These are phyloP conservation scores for Tadarida brasiliensis DNA, from an alignment of 2,797 vertebrate species.

Conservation along the genomic window DNA sequence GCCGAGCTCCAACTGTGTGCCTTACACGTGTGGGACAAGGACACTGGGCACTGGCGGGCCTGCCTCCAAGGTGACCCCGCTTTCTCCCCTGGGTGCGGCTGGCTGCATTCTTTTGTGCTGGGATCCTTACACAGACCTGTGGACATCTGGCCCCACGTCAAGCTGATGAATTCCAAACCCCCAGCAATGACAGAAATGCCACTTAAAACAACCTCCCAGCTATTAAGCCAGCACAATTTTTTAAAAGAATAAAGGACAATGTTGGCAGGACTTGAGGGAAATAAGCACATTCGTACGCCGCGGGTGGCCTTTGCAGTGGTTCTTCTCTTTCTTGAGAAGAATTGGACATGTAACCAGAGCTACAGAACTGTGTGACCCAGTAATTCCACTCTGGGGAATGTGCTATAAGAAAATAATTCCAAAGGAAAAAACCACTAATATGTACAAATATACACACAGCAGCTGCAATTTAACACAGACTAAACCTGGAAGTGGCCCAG, in stretches of 20 bases:
- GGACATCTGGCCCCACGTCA: not conserved
- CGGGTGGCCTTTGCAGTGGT: not conserved
- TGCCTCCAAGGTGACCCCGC: not conserved
- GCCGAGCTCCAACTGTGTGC: not conserved
- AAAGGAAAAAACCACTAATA: not conserved
- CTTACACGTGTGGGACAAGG: accelerated
- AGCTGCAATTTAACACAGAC: not conserved
- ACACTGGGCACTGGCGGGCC: accelerated
- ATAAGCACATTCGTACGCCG: not conserved
- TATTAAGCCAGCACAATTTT: constrained; percentile 17
- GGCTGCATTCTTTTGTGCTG: not conserved
- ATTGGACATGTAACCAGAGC: not conserved
- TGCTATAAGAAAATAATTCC: not conserved
- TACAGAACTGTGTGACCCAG: not conserved
- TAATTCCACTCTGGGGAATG: not conserved
- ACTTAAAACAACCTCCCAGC: constrained; percentile 48
- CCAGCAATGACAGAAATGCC: constrained; percentile 56
- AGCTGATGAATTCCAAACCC: constrained; percentile 18
- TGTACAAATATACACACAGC: not conserved
- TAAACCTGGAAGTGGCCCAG: not conserved
- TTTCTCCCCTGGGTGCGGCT: not conserved
- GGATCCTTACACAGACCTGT: not conserved
- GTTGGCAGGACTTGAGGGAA: constrained; percentile 60
- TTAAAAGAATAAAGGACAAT: constrained; percentile 48
- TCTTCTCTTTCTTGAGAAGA: constrained; percentile 47